phyloP scores from a whole-genome alignment of 2,797 vertebrate species.

The Selene dorsalis region DNA sequence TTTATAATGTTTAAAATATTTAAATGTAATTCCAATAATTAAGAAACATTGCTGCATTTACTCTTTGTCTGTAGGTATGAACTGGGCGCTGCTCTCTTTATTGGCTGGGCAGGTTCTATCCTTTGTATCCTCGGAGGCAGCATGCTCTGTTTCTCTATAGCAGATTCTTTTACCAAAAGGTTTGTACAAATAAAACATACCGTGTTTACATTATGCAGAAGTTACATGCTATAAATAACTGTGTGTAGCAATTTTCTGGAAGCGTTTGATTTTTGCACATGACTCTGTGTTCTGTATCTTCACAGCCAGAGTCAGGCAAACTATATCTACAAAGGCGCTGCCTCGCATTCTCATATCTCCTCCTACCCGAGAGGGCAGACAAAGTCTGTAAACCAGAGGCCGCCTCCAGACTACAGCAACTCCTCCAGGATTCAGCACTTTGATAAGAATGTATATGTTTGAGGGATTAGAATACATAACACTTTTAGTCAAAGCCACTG shows the following conservation, averaged over 20 bases:
- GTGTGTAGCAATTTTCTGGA: constrained; percentile 8
- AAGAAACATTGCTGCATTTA: not conserved
- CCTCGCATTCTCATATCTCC: constrained; percentile 87
- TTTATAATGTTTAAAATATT: not conserved
- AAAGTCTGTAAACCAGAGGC: constrained; percentile 76
- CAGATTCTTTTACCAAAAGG: constrained; percentile 75
- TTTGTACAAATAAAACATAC: constrained; percentile 44
- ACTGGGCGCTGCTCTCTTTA: constrained; percentile 86
- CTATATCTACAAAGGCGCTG: constrained; percentile 84
- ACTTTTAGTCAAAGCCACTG: constrained; percentile 13
- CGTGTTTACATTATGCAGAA: not conserved
- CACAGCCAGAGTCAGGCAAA: constrained; percentile 67
- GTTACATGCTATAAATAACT: not conserved
- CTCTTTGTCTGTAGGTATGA: constrained; percentile 81
- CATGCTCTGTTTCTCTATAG: constrained; percentile 83
- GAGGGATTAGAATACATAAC: constrained; percentile 61
- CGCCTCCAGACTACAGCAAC: constrained; percentile 76
- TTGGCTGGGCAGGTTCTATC: constrained; percentile 86
- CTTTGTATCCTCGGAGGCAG: constrained; percentile 84
- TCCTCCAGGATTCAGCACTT: constrained; percentile 89
- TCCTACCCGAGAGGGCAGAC: constrained; percentile 83
- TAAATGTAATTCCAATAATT: not conserved
- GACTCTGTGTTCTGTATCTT: constrained; percentile 46
- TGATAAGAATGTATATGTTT: constrained; percentile 96
- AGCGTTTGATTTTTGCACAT: constrained; percentile 6